Base-by-base conservation (phyloP, 2,113 vertebrate species). In the Stigmatopora argus region DNA sequence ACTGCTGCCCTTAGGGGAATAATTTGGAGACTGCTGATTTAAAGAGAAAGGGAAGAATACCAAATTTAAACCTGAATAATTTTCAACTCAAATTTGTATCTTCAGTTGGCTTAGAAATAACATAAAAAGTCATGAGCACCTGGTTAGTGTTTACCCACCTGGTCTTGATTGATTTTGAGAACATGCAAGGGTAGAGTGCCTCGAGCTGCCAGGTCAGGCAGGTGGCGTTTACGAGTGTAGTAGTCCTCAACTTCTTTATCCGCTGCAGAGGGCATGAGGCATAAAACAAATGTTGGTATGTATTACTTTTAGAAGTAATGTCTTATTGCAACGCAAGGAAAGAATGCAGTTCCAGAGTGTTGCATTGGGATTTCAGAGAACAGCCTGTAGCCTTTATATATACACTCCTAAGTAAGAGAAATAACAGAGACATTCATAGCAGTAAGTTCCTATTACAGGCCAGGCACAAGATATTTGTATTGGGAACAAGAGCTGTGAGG, bases 201-300 rank as follows among this genome's bases (percentile, higher is more conserved):
- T 1, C 96, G 87, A 5, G 96, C 96, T 0, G 97, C 96, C 81
- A 99, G 89, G 87, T 99, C 97, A 0, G 96, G 96, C 77, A 99
- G 92, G 78, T 98, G 95, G 59, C 96, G 89, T 81, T 96, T 92
- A 62, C 95, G 93, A 85, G 90, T 94, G 84, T 99, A 99, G 88
- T 98, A 98, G 13, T 98, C 97, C 0, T 98, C 96, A 1, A 96
- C 93, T 3, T 98, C 97, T 86, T 98, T 99, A 87, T 99, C 97
- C 58, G 93, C 97, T 98, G 90, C 19, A 69, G 79, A 85, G 78
- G 60, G 70, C 61, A 79, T 0, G 46, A 56, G 34, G 47, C 53
- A 19, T 64, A 26, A 44, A 69, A 49, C 38, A 60, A 56, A 62
- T 51, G 66, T 74, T 72, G 65, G 78, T 67, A 66, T 70, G 63